These are phyloP conservation scores for Drosophila monieri DNA, from an alignment of 2,888 invertebrate species.

Conservation along the genomic window DNA sequence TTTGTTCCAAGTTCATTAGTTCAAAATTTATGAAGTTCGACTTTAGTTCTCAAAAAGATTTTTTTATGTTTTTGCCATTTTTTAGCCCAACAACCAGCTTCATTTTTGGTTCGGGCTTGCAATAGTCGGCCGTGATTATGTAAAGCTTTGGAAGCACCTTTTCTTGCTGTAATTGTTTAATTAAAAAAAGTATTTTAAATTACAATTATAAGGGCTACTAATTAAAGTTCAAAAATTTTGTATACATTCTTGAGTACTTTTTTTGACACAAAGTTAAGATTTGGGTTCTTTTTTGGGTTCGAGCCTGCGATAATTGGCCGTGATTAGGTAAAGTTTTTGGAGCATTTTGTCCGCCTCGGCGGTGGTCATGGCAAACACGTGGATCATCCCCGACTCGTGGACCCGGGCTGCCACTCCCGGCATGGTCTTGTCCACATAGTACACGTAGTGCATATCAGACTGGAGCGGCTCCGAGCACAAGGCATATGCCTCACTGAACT, in stretches of 20 bases:
- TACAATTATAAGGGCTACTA: no score
- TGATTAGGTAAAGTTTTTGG: constrained; percentile 31
- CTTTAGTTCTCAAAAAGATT: no score
- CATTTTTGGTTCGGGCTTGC: constrained; percentile 10
- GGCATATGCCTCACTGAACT: constrained; percentile 20
- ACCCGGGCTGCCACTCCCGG: constrained; percentile 47
- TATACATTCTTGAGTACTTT: no score
- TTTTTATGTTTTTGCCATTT: no score
- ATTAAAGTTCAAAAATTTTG: no score
- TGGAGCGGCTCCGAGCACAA: constrained; percentile 4
- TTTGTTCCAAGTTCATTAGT: no score
- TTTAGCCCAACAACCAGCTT: neutral
- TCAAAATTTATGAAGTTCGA: no score
- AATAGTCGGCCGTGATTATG: constrained; percentile 37
- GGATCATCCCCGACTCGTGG: constrained; percentile 38
- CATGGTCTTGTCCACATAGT: constrained; percentile 44
- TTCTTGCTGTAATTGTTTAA: no score
- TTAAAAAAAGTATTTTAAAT: no score
- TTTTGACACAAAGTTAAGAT: no score
- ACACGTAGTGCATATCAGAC: constrained; percentile 8
- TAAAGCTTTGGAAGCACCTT: constrained; percentile 25
- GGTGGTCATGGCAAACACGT: constrained; percentile 42
- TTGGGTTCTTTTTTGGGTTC: constrained; percentile 3
- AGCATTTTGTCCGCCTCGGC: constrained; percentile 38
- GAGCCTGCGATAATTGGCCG: constrained; percentile 42